These are phyloP conservation scores for Chouioia cunea DNA, from an alignment of 2,888 invertebrate genomes.

Conservation along the genomic window DNA sequence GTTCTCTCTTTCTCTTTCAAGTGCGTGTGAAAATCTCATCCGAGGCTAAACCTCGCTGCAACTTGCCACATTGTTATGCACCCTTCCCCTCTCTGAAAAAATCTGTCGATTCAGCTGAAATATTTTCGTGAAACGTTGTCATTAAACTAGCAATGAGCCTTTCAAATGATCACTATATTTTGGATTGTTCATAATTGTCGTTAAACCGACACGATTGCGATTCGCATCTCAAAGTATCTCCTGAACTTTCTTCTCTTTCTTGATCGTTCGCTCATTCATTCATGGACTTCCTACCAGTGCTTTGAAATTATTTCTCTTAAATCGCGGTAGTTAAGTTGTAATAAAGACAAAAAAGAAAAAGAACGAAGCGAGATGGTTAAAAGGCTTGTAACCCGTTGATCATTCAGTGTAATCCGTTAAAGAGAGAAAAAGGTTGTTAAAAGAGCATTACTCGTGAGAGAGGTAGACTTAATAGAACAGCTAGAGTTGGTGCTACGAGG, in stretches of 20 bases:
- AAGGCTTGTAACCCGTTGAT: too few species aligned
- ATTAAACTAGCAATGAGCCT: not conserved
- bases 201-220: conserved; percentile 35
- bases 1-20: not conserved
- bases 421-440: conserved; percentile 20
- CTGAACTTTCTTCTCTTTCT: not conserved
- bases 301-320: conserved; percentile 13
- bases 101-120: not conserved
- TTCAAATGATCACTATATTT: not conserved
- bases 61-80: too few species aligned
- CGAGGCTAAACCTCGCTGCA: too few species aligned
- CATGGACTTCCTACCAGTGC: not conserved
- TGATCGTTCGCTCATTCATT: not conserved
- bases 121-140: not conserved
- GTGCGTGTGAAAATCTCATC: conserved; percentile 24
- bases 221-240: conserved; percentile 11
- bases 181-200: conserved; percentile 35
- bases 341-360: conserved; percentile 4
- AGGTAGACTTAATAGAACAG: conserved; percentile 2
- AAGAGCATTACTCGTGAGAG: not conserved
- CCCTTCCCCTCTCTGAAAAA: not conserved
- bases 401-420: not conserved
- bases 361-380: not conserved
- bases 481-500: conserved; percentile 1
- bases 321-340: not conserved